Conservation (phyloP, 2,888 invertebrate species). For the Epirrhoe alternata region DNA sequence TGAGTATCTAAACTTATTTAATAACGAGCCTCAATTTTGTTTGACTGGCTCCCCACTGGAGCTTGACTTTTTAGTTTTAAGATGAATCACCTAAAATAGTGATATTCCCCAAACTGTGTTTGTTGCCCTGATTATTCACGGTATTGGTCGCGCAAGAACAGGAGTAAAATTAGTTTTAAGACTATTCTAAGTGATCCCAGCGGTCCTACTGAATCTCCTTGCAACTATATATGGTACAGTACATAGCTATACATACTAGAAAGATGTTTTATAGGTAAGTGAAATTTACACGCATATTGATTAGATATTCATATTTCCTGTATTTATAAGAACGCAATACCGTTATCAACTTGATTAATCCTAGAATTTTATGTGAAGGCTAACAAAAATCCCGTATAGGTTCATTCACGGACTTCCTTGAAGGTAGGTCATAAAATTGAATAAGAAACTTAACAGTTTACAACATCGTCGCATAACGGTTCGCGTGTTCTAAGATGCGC, state of each 20-base stretch:
- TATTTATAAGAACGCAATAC: not conserved
- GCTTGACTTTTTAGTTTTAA: too few species aligned
- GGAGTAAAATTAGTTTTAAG: too few species aligned
- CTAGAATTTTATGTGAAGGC: slow-evolving; percentile 6
- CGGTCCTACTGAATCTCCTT: too few species aligned
- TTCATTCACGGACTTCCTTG: slow-evolving; percentile 18
- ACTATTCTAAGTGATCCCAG: too few species aligned
- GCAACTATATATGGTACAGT: too few species aligned
- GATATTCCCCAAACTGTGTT: too few species aligned
- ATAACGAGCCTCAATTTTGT: too few species aligned
- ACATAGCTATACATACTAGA: not conserved
- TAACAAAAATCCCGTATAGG: slow-evolving; percentile 1
- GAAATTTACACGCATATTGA: not conserved
- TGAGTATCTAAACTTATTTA: too few species aligned
- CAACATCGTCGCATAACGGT: slow-evolving; percentile 45
- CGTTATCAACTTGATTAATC: slow-evolving; percentile 7
- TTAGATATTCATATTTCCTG: not conserved
- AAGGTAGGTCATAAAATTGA: slow-evolving; percentile 25
- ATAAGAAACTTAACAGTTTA: slow-evolving; percentile 19
- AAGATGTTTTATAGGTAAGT: not conserved
- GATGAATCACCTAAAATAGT: too few species aligned
- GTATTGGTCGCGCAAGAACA: too few species aligned
- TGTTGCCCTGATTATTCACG: too few species aligned
- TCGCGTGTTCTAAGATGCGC: slow-evolving; percentile 45
- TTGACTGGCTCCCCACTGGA: too few species aligned